Percentiles rank a stretch among this genome's conserved stretches.
Conservation (phyloP, 2,797 vertebrate species). For the Bradypodion pumilum region DNA sequence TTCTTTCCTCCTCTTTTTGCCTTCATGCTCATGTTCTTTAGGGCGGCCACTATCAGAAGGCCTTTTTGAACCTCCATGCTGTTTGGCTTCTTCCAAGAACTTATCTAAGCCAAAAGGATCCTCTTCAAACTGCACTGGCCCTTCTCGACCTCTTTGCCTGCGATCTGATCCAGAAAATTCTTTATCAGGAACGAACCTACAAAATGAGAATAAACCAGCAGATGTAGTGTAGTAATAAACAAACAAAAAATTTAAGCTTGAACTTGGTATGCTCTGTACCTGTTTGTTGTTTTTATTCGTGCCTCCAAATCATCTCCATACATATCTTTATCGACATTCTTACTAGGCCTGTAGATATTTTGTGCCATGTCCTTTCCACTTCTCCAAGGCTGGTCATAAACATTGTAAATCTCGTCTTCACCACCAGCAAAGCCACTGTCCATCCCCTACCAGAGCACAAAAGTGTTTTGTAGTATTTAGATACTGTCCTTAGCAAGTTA, state of each 20-base stretch:
- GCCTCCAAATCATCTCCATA: conserved; percentile 91
- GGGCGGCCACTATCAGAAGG: conserved; percentile 90
- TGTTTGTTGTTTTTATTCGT: conserved; percentile 85
- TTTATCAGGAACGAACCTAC: conserved; percentile 89
- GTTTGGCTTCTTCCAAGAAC: conserved; percentile 98
- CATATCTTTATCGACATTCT: conserved; percentile 89
- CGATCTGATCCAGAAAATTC: conserved; percentile 94
- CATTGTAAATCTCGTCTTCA: conserved; percentile 93
- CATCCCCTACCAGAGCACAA: conserved; percentile 83
- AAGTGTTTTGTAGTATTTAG: background rate
- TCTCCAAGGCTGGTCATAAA: conserved; percentile 94
- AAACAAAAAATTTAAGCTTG: background rate
- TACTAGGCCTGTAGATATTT: conserved; percentile 94
- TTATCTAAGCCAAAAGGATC: conserved; percentile 99
- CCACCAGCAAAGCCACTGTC: conserved; percentile 95
- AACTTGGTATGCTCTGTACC: conserved; percentile 73
- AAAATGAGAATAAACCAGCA: conserved; percentile 20
- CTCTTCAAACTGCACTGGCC: conserved; percentile 96
- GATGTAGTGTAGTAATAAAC: background rate
- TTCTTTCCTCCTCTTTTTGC: conserved; percentile 97
- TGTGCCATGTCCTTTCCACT: conserved; percentile 92
- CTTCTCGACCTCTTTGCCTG: conserved; percentile 85
- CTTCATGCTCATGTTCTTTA: conserved; percentile 95
- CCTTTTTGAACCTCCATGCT: conserved; percentile 94
- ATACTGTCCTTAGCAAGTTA: background rate